Percentiles rank a stretch among this genome's conserved stretches.
These are phyloP conservation scores for Drosophila quadrilineata DNA, from an alignment of 1,140 invertebrate genomes.

Conservation along the genomic window DNA sequence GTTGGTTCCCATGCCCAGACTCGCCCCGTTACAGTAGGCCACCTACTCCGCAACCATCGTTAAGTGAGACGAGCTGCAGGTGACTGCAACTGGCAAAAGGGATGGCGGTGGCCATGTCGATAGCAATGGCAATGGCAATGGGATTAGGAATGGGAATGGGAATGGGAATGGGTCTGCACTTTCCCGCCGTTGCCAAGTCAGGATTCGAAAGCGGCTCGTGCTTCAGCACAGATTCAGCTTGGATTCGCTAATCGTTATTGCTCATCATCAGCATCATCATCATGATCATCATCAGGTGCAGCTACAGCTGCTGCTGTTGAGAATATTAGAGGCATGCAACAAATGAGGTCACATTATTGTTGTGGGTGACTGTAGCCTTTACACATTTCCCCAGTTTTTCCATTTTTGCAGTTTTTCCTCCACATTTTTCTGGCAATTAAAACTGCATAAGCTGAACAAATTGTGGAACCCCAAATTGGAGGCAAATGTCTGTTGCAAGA, in stretches of 20 bases:
- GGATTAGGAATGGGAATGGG: no score
- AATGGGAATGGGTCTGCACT: constrained; percentile 27
- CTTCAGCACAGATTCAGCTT: constrained; percentile 40
- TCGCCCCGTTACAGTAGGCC: constrained; percentile 17
- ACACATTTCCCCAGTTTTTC: background rate
- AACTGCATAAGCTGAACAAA: constrained; percentile 42
- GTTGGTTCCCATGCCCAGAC: constrained; percentile 55
- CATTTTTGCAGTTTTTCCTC: background rate
- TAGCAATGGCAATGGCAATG: no score
- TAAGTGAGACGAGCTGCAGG: background rate
- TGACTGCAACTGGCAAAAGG: no score
- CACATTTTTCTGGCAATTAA: constrained; percentile 46
- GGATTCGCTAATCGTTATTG: constrained; percentile 30
- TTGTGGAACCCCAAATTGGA: constrained; percentile 24
- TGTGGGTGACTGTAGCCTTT: constrained; percentile 31
- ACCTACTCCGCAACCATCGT: constrained; percentile 23
- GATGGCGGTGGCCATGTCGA: no score
- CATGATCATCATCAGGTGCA: no score
- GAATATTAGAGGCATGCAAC: background rate
- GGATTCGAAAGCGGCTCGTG: constrained; percentile 47
- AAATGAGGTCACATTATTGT: constrained; percentile 7
- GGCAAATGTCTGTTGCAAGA: background rate
- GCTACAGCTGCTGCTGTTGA: background rate
- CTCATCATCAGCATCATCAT: constrained; percentile 31
- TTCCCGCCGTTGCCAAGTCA: constrained; percentile 17